A percentile compares a stretch with the other conserved stretches of the same genome.
phyloP scores from a whole-genome alignment of 2,888 invertebrate species.

The Lasioglossum calceatum region DNA sequence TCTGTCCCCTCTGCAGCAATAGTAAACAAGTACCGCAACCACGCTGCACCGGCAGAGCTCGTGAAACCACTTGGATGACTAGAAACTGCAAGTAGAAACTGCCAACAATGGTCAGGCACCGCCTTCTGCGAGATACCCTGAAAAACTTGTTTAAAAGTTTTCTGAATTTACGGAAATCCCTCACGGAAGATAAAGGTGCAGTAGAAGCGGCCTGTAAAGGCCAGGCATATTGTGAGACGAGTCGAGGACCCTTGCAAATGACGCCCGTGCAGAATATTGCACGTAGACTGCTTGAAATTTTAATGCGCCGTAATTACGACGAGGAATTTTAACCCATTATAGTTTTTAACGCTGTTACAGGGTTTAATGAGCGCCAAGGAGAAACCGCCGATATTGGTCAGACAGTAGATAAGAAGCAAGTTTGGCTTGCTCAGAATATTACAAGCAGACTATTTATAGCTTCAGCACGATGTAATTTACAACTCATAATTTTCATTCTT shows the following conservation, averaged over 20 bases:
- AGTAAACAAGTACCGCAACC: background rate
- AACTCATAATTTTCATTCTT: background rate
- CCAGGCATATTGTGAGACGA: background rate
- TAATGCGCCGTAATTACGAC: background rate
- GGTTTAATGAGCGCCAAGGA: background rate
- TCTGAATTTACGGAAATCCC: background rate
- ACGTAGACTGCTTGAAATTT: background rate
- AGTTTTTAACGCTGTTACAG: background rate
- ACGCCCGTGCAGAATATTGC: background rate
- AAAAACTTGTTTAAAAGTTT: background rate
- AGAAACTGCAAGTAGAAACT: background rate
- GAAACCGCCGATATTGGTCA: background rate
- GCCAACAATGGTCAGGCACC: background rate
- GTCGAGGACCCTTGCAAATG: background rate
- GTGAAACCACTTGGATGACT: background rate
- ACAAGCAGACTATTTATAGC: background rate
- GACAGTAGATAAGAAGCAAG: background rate
- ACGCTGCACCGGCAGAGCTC: background rate
- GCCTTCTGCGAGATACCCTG: background rate
- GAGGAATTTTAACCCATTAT: background rate
- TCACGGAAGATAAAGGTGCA: background rate
- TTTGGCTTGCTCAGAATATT: background rate
- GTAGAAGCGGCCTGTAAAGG: background rate
- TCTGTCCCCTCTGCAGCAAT: background rate
- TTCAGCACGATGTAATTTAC: background rate